Percentiles rank a stretch among this genome's conserved stretches.
These are phyloP conservation scores for Sternarchorhynchus goeldii DNA, from an alignment of 2,797 vertebrate genomes.

Conservation along the genomic window DNA sequence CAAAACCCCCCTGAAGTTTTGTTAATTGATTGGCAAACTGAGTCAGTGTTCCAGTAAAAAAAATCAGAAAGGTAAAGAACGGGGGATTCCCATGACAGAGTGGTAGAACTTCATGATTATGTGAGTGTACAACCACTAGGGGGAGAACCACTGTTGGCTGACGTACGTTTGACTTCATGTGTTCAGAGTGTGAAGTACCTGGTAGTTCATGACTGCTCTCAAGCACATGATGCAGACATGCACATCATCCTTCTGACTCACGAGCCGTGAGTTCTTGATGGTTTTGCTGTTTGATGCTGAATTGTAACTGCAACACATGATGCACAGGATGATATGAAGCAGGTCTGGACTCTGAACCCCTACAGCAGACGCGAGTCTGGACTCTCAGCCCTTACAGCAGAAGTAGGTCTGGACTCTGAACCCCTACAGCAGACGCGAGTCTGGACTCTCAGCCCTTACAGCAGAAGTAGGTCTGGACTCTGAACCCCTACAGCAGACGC, in stretches of 20 bases:
- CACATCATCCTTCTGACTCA: constrained; percentile 97
- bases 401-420: background rate
- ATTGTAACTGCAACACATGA: constrained; percentile 81
- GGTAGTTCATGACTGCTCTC: constrained; percentile 97
- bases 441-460: too few relatives aligned
- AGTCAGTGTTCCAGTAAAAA: too few relatives aligned
- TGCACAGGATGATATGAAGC: background rate
- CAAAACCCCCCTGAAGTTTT: too few relatives aligned
- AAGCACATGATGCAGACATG: constrained; percentile 98
- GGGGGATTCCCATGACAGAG: background rate
- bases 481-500: background rate
- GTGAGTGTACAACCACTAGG: constrained; percentile 32
- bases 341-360: background rate
- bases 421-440: too few relatives aligned
- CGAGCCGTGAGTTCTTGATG: constrained; percentile 92
- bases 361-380: background rate
- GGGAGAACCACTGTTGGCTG: constrained; percentile 31
- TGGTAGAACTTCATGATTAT: background rate
- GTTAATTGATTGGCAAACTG: too few relatives aligned
- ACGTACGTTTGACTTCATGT: background rate
- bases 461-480: background rate
- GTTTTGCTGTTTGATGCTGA: constrained; percentile 86
- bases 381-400: background rate
- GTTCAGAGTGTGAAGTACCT: constrained; percentile 75
- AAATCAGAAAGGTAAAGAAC: background rate